Conservation (phyloP, 2,113 vertebrate genomes). For the Dromiciops gliroides region DNA sequence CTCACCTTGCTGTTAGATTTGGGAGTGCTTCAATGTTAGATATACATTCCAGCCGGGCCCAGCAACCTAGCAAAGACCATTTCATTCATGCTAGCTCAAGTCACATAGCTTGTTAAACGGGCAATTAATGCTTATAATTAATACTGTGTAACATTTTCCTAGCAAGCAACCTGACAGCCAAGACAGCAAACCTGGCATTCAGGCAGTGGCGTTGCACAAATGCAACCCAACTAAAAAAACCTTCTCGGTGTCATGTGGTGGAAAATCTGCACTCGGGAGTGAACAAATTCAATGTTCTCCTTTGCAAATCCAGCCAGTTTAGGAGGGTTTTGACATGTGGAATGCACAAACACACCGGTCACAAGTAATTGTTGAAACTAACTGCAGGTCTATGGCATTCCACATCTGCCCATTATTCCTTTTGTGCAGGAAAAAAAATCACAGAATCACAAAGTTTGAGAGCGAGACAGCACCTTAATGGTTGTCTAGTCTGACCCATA, state of each 20-base stretch:
- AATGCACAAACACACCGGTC: conserved; percentile 58
- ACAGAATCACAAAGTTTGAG: conserved; percentile 48
- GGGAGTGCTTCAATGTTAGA: neutral
- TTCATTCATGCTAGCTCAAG: conserved; percentile 59
- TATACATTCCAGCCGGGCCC: conserved; percentile 30
- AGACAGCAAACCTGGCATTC: conserved; percentile 58
- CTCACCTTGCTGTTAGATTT: conserved; percentile 1
- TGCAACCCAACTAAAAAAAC: conserved; percentile 50
- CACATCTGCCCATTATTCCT: conserved; percentile 37
- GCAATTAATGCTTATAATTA: conserved; percentile 70
- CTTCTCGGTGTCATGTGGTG: conserved; percentile 51
- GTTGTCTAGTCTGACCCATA: neutral
- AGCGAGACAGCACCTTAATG: conserved; percentile 37
- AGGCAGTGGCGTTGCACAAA: conserved; percentile 44
- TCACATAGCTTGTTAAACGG: conserved; percentile 58
- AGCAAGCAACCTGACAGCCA: conserved; percentile 62
- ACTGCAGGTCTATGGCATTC: conserved; percentile 46
- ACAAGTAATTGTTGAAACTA: conserved; percentile 62
- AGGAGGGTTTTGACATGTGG: conserved; percentile 53
- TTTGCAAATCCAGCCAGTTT: conserved; percentile 69
- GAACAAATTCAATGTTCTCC: conserved; percentile 60
- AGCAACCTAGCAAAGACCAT: conserved; percentile 61
- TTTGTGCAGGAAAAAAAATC: conserved; percentile 48
- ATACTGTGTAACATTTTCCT: conserved; percentile 39
- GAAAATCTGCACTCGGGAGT: conserved; percentile 59